phyloP scores from a whole-genome alignment of 2,113 vertebrate genomes.

The Cyanoderma ruficeps region DNA sequence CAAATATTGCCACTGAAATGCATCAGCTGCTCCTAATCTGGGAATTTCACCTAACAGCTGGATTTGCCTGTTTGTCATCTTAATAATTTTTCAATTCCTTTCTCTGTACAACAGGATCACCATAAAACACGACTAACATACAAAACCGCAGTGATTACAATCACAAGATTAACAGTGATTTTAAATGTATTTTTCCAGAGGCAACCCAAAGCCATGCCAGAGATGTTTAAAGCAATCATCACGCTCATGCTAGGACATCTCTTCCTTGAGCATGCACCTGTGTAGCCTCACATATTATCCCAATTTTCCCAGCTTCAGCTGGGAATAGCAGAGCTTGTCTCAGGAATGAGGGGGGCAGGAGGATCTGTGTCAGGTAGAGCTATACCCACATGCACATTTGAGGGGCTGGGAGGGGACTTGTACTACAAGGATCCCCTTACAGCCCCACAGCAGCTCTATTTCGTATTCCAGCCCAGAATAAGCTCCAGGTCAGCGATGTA shows the following conservation, averaged over 20 bases:
- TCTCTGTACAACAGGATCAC: neutral
- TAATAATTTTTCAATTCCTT: neutral
- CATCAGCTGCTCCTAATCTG: neutral
- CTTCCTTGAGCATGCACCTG: neutral
- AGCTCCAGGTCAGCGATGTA: neutral
- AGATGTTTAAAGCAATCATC: neutral
- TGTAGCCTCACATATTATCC: neutral
- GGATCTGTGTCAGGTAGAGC: neutral
- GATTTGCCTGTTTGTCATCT: neutral
- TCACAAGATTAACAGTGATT: neutral
- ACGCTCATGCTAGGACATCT: neutral
- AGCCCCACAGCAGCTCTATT: neutral
- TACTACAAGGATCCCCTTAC: neutral
- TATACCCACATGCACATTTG: fast-evolving
- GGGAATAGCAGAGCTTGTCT: neutral
- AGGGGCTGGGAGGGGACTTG: neutral
- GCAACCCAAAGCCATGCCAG: neutral
- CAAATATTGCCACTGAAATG: neutral
- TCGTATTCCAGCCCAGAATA: slow-evolving; percentile 26
- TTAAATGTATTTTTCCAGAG: neutral
- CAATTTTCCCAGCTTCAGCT: neutral
- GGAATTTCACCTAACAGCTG: neutral
- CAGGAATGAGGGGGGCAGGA: neutral
- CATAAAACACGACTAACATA: neutral
- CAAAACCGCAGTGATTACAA: neutral